Base-by-base conservation (phyloP, 2,888 invertebrate genomes). In the Psylliodes chrysocephalus region DNA sequence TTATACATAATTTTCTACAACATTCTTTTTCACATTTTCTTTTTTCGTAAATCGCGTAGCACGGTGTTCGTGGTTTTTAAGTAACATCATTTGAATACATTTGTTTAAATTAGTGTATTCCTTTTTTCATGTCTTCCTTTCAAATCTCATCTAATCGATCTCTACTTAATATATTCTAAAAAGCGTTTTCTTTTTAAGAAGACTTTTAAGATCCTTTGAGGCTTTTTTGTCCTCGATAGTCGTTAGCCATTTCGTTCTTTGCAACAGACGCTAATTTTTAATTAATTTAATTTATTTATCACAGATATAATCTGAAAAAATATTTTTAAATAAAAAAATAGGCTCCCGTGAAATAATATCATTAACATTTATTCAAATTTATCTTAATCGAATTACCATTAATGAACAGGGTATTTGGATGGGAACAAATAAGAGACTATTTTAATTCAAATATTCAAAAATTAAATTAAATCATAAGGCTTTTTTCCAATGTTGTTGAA, bases 31-130 rank as follows among this genome's bases (percentile, higher is more conserved):
- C 5, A 46, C 10, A 46, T 12, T 46, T 46, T 25, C 46, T 46
- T 46, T 46, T 19, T 46, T 46, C 46, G n/a, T 1, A 5, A 1
- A 19, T 19, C 19, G 12, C 2, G 6, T 10, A 12, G 40, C 6
- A 40, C n/a, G 17, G 40, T 17, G 7, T 17, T 40, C 22, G 19
- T 14, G 46, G 46, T 46, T 46, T 46, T 46, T 12, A 12, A 22
- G 19, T 46, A 46, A 46, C n/a, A 10, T 46, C 46, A 46, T 46
- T 46, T 46, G 46, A 46, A 46, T 46, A 46, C 19, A 25, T 46
- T 46, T 46, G 22, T 22, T 46, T 46, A 46, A 46, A 46, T 46
- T 46, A 46, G 19, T 22, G 46, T 22, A 46, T n/a, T 22, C 22
- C 2, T n/a, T 46, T 46, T 46, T 46, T n/a, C 4, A 22, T 25